A percentile compares a stretch with the other conserved stretches of the same genome.
Conservation (phyloP, 2,113 vertebrate genomes). For the Corvus moneduloides region DNA sequence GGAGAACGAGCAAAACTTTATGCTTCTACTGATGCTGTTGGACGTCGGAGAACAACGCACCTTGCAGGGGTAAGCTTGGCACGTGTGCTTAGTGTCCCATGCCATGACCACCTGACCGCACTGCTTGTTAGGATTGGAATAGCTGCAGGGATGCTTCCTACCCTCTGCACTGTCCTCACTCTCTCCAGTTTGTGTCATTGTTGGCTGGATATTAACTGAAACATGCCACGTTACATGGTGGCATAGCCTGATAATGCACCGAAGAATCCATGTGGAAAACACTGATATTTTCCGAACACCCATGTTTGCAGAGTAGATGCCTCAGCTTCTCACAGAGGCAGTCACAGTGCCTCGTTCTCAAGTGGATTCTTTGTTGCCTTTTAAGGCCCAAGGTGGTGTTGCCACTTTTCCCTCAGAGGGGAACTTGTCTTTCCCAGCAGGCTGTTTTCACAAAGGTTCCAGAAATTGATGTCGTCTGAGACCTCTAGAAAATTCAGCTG, state of each 20-base stretch:
- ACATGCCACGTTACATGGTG: rapidly evolving
- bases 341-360: not conserved
- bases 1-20: conserved; percentile 83
- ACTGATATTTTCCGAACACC: not conserved
- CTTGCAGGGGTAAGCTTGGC: conserved; percentile 61
- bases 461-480: not conserved
- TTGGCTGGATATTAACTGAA: not conserved
- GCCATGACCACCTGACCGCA: not conserved
- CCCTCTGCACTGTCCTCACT: not conserved
- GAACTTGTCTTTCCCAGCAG: not conserved
- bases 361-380: not conserved
- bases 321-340: not conserved
- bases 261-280: not conserved
- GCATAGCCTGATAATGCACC: not conserved
- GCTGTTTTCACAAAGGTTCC: not conserved
- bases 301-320: not conserved
- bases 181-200: not conserved
- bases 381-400: not conserved
- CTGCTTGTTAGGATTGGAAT: not conserved
- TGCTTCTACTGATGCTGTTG: conserved; percentile 72
- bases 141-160: not conserved
- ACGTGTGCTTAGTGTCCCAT: rapidly evolving
- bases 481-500: not conserved
- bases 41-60: conserved; percentile 77
- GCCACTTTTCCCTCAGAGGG: not conserved